phyloP scores from a whole-genome alignment of 2,113 vertebrate species.

The Penelope pileata region DNA sequence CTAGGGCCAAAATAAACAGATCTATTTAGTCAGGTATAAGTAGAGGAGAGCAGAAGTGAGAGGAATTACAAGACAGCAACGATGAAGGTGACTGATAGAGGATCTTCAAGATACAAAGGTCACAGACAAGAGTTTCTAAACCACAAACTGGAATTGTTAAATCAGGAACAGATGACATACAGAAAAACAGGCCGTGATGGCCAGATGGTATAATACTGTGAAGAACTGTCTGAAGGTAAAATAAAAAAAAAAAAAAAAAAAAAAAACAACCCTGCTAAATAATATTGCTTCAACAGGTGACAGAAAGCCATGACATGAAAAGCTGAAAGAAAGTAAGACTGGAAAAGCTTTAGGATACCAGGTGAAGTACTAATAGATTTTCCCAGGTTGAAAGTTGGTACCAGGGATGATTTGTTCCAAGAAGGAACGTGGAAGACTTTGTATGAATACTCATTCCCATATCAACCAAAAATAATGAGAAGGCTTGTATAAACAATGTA shows the following conservation, averaged over 20 bases:
- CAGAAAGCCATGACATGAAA: neutral
- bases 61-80: constrained; percentile 15
- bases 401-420: neutral
- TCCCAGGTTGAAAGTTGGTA: neutral
- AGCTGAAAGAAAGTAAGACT: neutral
- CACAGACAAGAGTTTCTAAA: constrained; percentile 43
- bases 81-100: constrained; percentile 37
- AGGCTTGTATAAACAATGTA: neutral
- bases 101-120: constrained; percentile 44
- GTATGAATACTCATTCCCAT: neutral
- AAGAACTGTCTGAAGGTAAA: constrained; percentile 35
- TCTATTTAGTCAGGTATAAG: constrained; percentile 19
- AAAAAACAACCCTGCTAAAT: neutral
- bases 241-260: fast-evolving
- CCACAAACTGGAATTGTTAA: constrained; percentile 47
- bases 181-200: constrained; percentile 7
- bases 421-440: neutral
- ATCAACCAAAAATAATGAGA: neutral
- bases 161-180: constrained; percentile 32
- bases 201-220: constrained; percentile 51
- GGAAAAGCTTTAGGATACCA: neutral
- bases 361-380: neutral
- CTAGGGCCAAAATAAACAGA: constrained; percentile 41
- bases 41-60: constrained; percentile 32
- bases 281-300: constrained; percentile 10